Base-by-base conservation (phyloP, 2,888 invertebrate species). In the Argynnis bischoffii region DNA sequence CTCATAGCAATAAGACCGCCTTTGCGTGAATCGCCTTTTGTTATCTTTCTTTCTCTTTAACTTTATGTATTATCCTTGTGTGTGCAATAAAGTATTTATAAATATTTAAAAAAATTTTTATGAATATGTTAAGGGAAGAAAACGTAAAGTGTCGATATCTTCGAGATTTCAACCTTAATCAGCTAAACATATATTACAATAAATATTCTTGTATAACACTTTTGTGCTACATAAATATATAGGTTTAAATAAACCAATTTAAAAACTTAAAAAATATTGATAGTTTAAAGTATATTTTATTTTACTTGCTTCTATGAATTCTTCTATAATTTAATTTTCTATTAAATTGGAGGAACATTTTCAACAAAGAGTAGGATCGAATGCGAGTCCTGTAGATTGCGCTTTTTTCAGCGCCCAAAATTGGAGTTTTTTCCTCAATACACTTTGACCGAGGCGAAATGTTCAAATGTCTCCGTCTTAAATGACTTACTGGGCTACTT, bases 351-450 rank as follows among this genome's bases (percentile, higher is more conserved):
- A 71, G 55, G 13, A 72, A 64, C 59, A 69, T 68, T 53, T 72
- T 71, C 11, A 74, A 53, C 6, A 74, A 59, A 14, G 73, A 67
- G 63, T 71, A 71, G 8, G 73, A 67, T 53, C 72, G 54, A 48
- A 63, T 64, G 35, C 69, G 72, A 8, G 72, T 71, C 15, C 72
- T 69, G 18, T 66, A 69, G 47, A 56, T 64, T 2, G 60, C 55
- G 13, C 68, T 86, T 18, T 85, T 87, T n/a, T 85, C 85, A 0
- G 77, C 31, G 0, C 69, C 47, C 6, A 76, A 63, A 11, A 77
- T 63, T 11, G 79, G 69, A 0, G 77, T 73, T 4, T 67, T 54
- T 2, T 77, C 75, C 13, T 80, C 79, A 16, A 71, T 73, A 1
- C 21, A 51, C 46, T 53, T 63, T 5, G 31, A 18, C 26, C 66